Evolutionary conservation across 2,113 vertebrate species (phyloP), one percentile per base, ranked within the genome.

Genomic region (Pollachius pollachius): DNA sequence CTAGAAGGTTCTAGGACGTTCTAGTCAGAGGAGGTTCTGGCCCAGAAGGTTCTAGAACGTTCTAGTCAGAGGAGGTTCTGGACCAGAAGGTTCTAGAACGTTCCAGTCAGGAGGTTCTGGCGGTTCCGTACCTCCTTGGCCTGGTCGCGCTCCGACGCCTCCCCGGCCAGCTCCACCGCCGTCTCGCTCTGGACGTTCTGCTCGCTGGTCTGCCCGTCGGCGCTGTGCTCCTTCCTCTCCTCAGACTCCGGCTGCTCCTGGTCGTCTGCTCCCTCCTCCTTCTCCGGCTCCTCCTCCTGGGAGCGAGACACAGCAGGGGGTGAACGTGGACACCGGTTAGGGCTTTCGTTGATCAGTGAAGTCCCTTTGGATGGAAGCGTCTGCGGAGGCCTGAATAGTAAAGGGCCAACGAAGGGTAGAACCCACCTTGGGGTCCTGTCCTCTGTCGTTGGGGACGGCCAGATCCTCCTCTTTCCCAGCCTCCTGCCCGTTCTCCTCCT

Each of bases 81-180:
- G 27, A 27, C 27, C 27, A 27, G 27, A 4, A 27, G 27, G 27
- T 27, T 27, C 27, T 27, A 27, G 27, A 27, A 27, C 4, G 4
- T 27, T 27, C 27, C 4, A 27, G 27, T 3, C 27, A 27, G 27
- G 30, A 30, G 30, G 30, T 34, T 34, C 30, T 34, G 6, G 30
- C 6, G 30, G 16, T 8, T 54, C 9, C 54, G 37, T 65, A 98
- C 97, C 95, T 98, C 96, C 87, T 96, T 95, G 7, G 93, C 94
- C 3, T 94, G 83, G 58, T 98, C 96, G 81, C 59, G 94, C 86
- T 98, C 94, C 0, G 96, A 94, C 0, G 94, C 94, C 0, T 94
- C 91, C 68, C 97, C 97, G 23, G 94, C 96, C 83, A 97, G 79
- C 86, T 99, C 96, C 78, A 95, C 86, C 0, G 97, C 97, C 1